A percentile compares a stretch with the other conserved stretches of the same genome.
These are phyloP conservation scores for Bufotes viridis DNA, from an alignment of 2,797 vertebrate genomes.

Conservation along the genomic window DNA sequence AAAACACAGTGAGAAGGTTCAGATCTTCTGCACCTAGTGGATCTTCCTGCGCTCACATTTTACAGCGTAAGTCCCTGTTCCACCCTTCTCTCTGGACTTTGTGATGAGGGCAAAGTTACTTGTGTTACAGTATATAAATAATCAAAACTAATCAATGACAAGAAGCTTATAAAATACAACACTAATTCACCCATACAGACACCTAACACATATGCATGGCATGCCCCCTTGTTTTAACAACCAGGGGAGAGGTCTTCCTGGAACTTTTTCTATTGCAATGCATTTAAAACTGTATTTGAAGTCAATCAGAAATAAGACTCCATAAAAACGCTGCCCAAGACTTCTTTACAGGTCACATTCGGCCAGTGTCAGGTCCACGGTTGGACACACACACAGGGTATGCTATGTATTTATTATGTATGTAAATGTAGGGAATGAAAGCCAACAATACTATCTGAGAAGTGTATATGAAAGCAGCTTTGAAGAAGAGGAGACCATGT, in stretches of 20 bases:
- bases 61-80: neutral
- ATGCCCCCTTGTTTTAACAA: neutral
- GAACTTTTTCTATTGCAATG: neutral
- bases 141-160: slow-evolving; percentile 8
- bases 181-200: neutral
- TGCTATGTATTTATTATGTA: neutral
- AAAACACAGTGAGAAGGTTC: neutral
- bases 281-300: neutral
- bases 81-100: slow-evolving; percentile 50
- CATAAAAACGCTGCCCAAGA: neutral
- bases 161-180: neutral
- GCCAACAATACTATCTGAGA: neutral
- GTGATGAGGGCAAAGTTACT: slow-evolving; percentile 53
- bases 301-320: neutral
- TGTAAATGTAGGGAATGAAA: neutral
- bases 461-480: neutral
- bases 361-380: neutral
- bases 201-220: neutral
- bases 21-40: neutral
- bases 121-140: slow-evolving; percentile 26
- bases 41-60: neutral
- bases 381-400: neutral
- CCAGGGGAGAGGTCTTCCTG: neutral
- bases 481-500: neutral
- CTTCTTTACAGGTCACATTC: neutral